A percentile compares a stretch with the other conserved stretches of the same genome.
Evolutionary conservation across 2,888 invertebrate species (phyloP).

Genomic region (Myopa tessellatipennis): DNA sequence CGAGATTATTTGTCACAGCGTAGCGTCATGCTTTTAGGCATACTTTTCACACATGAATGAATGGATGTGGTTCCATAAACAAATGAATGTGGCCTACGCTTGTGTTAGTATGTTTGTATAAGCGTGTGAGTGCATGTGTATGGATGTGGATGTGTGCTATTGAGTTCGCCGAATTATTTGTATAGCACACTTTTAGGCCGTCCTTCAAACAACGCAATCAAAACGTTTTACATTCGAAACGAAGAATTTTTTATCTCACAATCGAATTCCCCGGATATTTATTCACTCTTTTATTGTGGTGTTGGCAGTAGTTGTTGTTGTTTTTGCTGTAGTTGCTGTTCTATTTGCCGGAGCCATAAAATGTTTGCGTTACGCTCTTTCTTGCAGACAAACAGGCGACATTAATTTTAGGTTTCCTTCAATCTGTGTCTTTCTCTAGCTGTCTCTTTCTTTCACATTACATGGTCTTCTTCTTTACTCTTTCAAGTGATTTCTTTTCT

Average conservation of each 20-base stretch:
- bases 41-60: too few relatives aligned
- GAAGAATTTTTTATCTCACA: slow-evolving; percentile 4
- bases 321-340: neutral
- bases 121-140: slow-evolving; percentile 6
- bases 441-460: neutral
- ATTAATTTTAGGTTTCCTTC: slow-evolving; percentile 30
- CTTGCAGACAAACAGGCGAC: slow-evolving; percentile 34
- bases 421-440: neutral
- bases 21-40: too few relatives aligned
- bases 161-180: slow-evolving; percentile 28
- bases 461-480: neutral
- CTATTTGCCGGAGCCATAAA: slow-evolving; percentile 24
- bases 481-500: neutral
- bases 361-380: slow-evolving; percentile 24
- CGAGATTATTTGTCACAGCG: too few relatives aligned
- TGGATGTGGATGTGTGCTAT: slow-evolving; percentile 1
- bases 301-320: neutral
- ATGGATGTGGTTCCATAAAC: too few relatives aligned
- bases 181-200: slow-evolving; percentile 36
- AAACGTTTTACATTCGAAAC: slow-evolving; percentile 29
- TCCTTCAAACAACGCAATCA: neutral
- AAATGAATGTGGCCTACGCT: too few relatives aligned
- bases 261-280: neutral
- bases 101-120: neutral
- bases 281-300: slow-evolving; percentile 3